phyloP scores from a whole-genome alignment of 2,797 vertebrate genomes.

The Sebastes kiyomatsui region DNA sequence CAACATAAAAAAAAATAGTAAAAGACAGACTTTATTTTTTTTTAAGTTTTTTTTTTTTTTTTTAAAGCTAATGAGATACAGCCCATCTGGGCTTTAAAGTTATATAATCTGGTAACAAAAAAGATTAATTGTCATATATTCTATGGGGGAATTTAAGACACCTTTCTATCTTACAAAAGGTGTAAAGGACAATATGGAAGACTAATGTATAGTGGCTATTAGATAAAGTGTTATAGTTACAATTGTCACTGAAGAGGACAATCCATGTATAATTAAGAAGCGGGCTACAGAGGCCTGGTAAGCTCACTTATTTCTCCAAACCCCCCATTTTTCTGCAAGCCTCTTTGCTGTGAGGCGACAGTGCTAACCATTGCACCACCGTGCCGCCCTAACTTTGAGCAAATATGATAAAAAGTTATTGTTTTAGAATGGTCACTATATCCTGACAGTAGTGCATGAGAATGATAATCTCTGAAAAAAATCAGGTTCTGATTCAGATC shows the following conservation, averaged over 20 bases:
- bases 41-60: background rate
- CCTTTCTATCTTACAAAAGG: background rate
- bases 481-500: too few relatives aligned
- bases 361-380: too few relatives aligned
- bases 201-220: background rate
- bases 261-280: background rate
- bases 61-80: conserved; percentile 13
- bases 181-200: background rate
- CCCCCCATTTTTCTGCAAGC: too few relatives aligned
- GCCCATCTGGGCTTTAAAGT: conserved; percentile 7
- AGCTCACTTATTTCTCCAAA: background rate
- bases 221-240: background rate
- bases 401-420: too few relatives aligned
- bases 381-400: too few relatives aligned
- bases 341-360: too few relatives aligned
- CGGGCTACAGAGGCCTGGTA: background rate
- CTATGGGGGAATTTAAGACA: background rate
- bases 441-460: too few relatives aligned
- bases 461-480: too few relatives aligned
- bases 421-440: too few relatives aligned
- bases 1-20: background rate
- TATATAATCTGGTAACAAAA: conserved; percentile 12
- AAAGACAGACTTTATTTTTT: conserved; percentile 8
- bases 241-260: background rate
- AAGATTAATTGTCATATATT: background rate